These are phyloP conservation scores for Ophiodon elongatus DNA, from an alignment of 2,113 vertebrate genomes.

Conservation along the genomic window DNA sequence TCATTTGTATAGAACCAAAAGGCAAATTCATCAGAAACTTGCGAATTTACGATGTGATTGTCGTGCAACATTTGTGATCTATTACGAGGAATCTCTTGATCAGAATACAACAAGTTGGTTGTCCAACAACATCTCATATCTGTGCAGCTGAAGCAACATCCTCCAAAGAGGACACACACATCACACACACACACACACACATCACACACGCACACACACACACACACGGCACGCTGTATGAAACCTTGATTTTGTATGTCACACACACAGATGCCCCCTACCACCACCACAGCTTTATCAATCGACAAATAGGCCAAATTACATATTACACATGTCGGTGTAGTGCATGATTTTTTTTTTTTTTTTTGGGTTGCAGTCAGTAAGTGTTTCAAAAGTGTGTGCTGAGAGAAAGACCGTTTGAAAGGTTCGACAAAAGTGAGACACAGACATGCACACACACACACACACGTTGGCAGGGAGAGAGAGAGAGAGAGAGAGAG, in stretches of 20 bases:
- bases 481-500: constrained; percentile 12
- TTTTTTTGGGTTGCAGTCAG: no score
- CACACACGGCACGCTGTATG: constrained; percentile 11
- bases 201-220: neutral
- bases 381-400: neutral
- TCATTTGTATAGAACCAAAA: neutral
- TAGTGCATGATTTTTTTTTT: neutral
- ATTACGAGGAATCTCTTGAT: neutral
- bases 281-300: neutral
- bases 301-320: neutral
- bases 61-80: neutral
- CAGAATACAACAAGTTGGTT: neutral
- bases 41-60: neutral
- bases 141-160: constrained; percentile 53
- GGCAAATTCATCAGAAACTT: neutral
- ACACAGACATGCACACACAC: neutral
- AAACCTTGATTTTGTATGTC: constrained; percentile 25
- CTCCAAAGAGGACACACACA: constrained; percentile 30
- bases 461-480: neutral
- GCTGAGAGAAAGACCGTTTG: neutral
- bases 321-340: neutral
- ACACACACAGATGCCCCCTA: neutral
- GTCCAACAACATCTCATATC: neutral
- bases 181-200: neutral
- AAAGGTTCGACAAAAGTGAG: constrained; percentile 19